phyloP scores from a whole-genome alignment of 1,140 invertebrate genomes.

The Meloidogyne hapla region DNA sequence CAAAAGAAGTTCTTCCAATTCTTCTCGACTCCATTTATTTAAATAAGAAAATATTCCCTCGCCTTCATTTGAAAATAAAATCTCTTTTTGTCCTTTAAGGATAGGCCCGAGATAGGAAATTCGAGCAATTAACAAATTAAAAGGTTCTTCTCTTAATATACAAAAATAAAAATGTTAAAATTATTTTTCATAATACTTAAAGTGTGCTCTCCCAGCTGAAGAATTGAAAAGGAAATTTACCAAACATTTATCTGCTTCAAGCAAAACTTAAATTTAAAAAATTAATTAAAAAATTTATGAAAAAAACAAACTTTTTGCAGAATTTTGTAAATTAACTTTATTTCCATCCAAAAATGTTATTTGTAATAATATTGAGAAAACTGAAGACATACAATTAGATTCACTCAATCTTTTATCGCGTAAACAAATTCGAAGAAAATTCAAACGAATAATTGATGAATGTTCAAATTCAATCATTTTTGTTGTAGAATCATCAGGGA shows the following conservation, averaged over 20 bases:
- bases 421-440: constrained; percentile 42
- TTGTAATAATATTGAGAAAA: constrained; percentile 15
- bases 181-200: constrained; percentile 42
- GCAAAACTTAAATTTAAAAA: constrained; percentile 45
- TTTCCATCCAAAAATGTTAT: constrained; percentile 13
- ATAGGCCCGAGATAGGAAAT: background rate
- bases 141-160: constrained; percentile 5
- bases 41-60: constrained; percentile 29
- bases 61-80: background rate
- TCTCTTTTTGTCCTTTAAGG: background rate
- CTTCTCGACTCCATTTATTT: constrained; percentile 10
- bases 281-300: background rate
- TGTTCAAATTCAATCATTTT: constrained; percentile 7
- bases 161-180: background rate
- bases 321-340: background rate
- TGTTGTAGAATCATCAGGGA: background rate
- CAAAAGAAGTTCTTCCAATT: constrained; percentile 43
- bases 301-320: background rate
- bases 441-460: constrained; percentile 5
- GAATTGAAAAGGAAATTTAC: constrained; percentile 56
- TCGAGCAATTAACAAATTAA: constrained; percentile 1
- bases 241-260: constrained; percentile 58
- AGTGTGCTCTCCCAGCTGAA: constrained; percentile 30
- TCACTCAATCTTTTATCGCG: constrained; percentile 39
- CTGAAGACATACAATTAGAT: constrained; percentile 19